phyloP scores from a whole-genome alignment of 2,113 vertebrate genomes.

The Syngnathus scovelli region DNA sequence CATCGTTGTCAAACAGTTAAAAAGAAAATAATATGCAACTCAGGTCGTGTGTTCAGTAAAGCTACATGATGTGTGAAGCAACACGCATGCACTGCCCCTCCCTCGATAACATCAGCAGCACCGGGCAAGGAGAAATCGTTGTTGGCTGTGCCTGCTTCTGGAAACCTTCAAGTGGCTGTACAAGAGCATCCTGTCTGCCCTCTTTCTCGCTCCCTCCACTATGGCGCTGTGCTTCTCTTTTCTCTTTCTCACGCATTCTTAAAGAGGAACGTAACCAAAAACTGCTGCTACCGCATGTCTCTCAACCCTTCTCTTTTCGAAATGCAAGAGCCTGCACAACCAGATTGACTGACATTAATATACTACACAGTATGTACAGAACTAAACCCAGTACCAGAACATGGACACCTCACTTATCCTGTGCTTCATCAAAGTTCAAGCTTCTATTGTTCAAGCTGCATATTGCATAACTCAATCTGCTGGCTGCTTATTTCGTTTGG shows the following conservation, averaged over 20 bases:
- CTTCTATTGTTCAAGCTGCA: slow-evolving; percentile 4
- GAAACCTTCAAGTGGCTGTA: slow-evolving; percentile 83
- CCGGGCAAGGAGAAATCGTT: slow-evolving; percentile 79
- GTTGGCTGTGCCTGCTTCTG: slow-evolving; percentile 91
- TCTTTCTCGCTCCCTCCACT: slow-evolving; percentile 79
- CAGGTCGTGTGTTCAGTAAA: slow-evolving; percentile 10
- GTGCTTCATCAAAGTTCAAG: neutral
- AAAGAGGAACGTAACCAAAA: slow-evolving; percentile 66
- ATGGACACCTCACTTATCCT: neutral
- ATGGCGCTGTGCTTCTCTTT: slow-evolving; percentile 80
- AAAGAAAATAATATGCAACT: slow-evolving; percentile 72
- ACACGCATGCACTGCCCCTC: slow-evolving; percentile 76
- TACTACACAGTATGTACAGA: slow-evolving; percentile 73
- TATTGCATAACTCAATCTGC: slow-evolving; percentile 15
- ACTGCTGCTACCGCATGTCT: slow-evolving; percentile 82
- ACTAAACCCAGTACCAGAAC: slow-evolving; percentile 69
- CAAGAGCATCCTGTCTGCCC: slow-evolving; percentile 74
- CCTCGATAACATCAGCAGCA: slow-evolving; percentile 77
- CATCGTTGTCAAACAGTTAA: slow-evolving; percentile 11
- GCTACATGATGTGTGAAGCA: neutral
- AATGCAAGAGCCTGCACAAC: slow-evolving; percentile 83
- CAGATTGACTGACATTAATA: slow-evolving; percentile 54
- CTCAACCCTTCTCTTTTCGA: slow-evolving; percentile 65
- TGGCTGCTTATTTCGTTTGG: slow-evolving; percentile 34
- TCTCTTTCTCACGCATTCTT: slow-evolving; percentile 66